These are phyloP conservation scores for Dolomedes plantarius DNA, from an alignment of 2,888 invertebrate genomes.

Conservation along the genomic window DNA sequence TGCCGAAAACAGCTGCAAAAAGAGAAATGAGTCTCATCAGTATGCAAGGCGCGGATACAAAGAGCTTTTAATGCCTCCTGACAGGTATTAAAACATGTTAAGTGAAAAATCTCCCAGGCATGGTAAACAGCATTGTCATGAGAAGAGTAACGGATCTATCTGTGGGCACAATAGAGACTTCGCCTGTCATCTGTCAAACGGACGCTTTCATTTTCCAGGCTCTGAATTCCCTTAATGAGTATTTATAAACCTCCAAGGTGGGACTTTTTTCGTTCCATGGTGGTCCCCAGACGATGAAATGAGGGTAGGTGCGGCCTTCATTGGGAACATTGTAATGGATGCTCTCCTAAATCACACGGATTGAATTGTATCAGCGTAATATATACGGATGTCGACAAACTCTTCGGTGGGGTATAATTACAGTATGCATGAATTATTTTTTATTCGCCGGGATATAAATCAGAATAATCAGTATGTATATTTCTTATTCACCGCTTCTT, in stretches of 20 bases:
- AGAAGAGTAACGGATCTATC: slow-evolving; percentile 21
- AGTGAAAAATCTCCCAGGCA: slow-evolving; percentile 49
- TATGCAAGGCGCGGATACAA: slow-evolving; percentile 32
- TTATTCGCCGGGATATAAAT: no score
- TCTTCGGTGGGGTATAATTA: no score
- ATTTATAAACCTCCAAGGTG: background rate
- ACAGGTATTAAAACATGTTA: slow-evolving; percentile 58
- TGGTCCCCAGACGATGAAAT: background rate
- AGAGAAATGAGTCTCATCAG: slow-evolving; percentile 27
- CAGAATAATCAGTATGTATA: no score
- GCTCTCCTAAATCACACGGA: no score
- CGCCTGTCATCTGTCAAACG: background rate
- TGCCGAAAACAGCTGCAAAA: slow-evolving; percentile 73
- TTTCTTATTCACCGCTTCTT: no score
- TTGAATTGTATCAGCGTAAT: no score
- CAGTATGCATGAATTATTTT: no score
- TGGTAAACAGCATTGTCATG: slow-evolving; percentile 52
- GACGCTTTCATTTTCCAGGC: background rate
- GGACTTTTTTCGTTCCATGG: background rate
- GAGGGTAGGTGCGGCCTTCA: background rate
- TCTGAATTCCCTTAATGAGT: background rate
- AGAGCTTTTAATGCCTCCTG: slow-evolving; percentile 42
- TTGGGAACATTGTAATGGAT: no score
- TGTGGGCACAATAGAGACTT: background rate
- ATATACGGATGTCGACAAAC: no score